These are phyloP conservation scores for Vultur gryphus DNA, from an alignment of 2,797 vertebrate genomes.

Conservation along the genomic window DNA sequence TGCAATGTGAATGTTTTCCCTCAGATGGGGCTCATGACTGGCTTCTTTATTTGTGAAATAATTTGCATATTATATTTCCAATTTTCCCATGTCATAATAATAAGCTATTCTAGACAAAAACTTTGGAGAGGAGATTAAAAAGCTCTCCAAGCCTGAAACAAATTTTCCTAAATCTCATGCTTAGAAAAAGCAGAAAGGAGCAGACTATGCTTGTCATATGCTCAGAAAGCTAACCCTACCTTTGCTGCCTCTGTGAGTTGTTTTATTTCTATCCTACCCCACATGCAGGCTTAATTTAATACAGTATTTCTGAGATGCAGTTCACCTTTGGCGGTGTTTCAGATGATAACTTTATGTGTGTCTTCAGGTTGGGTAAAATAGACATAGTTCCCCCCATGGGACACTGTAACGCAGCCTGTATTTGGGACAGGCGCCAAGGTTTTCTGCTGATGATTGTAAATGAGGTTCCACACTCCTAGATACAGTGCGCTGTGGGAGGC, in stretches of 20 bases:
- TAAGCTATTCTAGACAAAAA: not conserved
- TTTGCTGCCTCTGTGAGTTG: not conserved
- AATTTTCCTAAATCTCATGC: not conserved
- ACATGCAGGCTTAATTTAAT: not conserved
- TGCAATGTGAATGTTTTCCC: not conserved
- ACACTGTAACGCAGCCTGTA: conserved; percentile 62
- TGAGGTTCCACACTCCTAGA: conserved; percentile 79
- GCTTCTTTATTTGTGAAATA: not conserved
- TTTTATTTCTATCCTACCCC: not conserved
- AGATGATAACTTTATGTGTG: conserved; percentile 76
- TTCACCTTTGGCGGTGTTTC: conserved; percentile 78
- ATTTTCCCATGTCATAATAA: not conserved
- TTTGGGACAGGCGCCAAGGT: conserved; percentile 64
- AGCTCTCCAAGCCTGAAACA: not conserved
- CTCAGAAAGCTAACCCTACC: not conserved
- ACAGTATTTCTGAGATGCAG: not conserved
- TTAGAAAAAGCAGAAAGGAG: not conserved
- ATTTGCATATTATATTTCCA: not conserved
- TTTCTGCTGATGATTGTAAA: conserved; percentile 54
- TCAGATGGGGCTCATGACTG: not conserved
- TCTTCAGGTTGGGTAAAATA: conserved; percentile 76
- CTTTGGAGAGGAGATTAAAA: not conserved
- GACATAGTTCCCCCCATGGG: conserved; percentile 64
- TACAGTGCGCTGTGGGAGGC: conserved; percentile 63
- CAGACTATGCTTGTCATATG: not conserved